phyloP scores from a whole-genome alignment of 2,888 invertebrate genomes.

The Ornithoptera alexandrae region DNA sequence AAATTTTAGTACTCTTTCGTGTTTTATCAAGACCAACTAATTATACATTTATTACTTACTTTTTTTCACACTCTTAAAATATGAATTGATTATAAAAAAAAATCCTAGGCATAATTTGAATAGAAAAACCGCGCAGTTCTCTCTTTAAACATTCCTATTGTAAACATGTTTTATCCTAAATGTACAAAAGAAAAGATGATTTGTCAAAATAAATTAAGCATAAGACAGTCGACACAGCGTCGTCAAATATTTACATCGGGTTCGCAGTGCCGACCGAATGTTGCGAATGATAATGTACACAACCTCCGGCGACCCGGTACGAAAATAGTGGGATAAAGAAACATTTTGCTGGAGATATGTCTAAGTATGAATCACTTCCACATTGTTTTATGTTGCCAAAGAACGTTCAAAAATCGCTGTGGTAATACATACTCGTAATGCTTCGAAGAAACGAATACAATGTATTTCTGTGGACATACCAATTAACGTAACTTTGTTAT shows the following conservation, averaged over 20 bases:
- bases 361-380: background rate
- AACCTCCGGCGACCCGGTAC: constrained; percentile 33
- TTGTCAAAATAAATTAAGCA: constrained; percentile 79
- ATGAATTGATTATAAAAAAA: background rate
- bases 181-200: constrained; percentile 64
- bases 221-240: constrained; percentile 70
- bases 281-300: constrained; percentile 53
- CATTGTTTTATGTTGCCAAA: background rate
- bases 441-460: too few species aligned
- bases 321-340: constrained; percentile 10
- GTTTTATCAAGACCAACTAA: too few species aligned
- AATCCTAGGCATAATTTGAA: background rate
- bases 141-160: constrained; percentile 37
- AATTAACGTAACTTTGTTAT: too few species aligned
- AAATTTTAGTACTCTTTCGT: too few species aligned
- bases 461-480: too few species aligned
- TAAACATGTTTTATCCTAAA: constrained; percentile 52
- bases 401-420: too few species aligned
- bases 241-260: constrained; percentile 72
- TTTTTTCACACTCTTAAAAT: too few species aligned
- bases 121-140: constrained; percentile 6
- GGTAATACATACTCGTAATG: too few species aligned
- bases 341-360: background rate
- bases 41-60: too few species aligned
- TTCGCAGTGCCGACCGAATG: constrained; percentile 41